Evolutionary conservation across 2,797 vertebrate genomes (phyloP).

Genomic region (Mustela erminea): DNA sequence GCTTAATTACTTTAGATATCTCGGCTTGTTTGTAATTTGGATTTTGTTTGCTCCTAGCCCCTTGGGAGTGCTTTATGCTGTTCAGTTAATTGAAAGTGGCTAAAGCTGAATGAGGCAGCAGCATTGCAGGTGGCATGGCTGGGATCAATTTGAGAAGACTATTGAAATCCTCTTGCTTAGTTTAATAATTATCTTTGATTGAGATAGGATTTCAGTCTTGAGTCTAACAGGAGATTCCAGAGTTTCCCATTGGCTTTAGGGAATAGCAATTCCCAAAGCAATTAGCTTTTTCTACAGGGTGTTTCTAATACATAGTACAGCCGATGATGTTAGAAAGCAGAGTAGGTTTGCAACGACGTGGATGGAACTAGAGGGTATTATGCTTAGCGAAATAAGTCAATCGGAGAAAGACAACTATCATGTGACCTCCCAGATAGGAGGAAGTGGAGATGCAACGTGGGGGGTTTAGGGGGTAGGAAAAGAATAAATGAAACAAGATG

Average conservation of each 20-base stretch:
- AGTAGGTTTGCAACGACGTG: too few species aligned
- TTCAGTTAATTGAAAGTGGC: conserved; percentile 85
- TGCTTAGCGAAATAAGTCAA: too few species aligned
- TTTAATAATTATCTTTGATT: conserved; percentile 84
- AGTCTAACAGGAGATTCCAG: conserved; percentile 79
- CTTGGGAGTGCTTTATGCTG: conserved; percentile 75
- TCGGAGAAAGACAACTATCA: too few species aligned
- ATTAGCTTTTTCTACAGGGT: conserved; percentile 84
- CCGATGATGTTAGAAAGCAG: conserved; percentile 19
- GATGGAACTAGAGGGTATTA: too few species aligned
- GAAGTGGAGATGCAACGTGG: too few species aligned
- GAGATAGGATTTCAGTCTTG: conserved; percentile 81
- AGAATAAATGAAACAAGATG: too few species aligned
- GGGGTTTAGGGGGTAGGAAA: too few species aligned
- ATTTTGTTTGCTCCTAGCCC: conserved; percentile 74
- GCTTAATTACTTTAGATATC: conserved; percentile 80
- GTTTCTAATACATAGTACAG: conserved; percentile 80
- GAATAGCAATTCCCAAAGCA: conserved; percentile 78
- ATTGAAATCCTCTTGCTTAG: conserved; percentile 83
- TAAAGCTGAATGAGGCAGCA: conserved; percentile 80
- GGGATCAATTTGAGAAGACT: conserved; percentile 82
- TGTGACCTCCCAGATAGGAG: too few species aligned
- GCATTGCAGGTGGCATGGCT: conserved; percentile 71
- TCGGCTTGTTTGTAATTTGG: conserved; percentile 78
- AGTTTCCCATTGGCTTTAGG: conserved; percentile 75